Evolutionary conservation across 2,797 vertebrate genomes (phyloP).

Genomic region (Eurystomus glaucurus): DNA sequence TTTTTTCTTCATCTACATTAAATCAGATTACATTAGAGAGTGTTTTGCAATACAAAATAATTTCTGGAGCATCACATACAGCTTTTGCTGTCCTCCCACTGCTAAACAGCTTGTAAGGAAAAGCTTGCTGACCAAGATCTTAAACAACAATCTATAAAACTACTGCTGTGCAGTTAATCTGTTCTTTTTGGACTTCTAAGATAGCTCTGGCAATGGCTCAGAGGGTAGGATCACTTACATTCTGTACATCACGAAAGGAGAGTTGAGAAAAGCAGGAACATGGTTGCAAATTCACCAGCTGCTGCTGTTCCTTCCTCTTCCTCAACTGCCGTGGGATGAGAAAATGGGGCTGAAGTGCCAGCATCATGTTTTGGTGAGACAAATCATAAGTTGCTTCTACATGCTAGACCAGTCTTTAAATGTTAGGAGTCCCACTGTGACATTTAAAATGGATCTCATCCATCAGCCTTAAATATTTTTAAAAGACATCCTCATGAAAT

Average conservation of each 20-base stretch:
- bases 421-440: neutral
- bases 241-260: neutral
- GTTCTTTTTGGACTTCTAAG: neutral
- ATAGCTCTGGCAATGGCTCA: neutral
- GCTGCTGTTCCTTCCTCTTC: neutral
- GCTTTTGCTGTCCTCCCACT: neutral
- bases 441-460: neutral
- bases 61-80: neutral
- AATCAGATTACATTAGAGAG: neutral
- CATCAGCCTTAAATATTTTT: neutral
- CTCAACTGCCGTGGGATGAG: neutral
- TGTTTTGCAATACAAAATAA: neutral
- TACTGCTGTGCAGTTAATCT: neutral
- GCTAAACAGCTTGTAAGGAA: neutral
- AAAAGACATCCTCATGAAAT: neutral
- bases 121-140: neutral
- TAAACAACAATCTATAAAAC: neutral
- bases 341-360: neutral
- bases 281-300: neutral
- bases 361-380: accelerated
- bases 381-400: neutral
- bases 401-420: neutral
- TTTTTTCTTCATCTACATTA: neutral
- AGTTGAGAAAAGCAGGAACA: neutral
- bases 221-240: neutral